Evolutionary conservation across 2,797 vertebrate genomes (phyloP), one percentile per base, ranked within the genome.

Genomic region (Helarctos malayanus): DNA sequence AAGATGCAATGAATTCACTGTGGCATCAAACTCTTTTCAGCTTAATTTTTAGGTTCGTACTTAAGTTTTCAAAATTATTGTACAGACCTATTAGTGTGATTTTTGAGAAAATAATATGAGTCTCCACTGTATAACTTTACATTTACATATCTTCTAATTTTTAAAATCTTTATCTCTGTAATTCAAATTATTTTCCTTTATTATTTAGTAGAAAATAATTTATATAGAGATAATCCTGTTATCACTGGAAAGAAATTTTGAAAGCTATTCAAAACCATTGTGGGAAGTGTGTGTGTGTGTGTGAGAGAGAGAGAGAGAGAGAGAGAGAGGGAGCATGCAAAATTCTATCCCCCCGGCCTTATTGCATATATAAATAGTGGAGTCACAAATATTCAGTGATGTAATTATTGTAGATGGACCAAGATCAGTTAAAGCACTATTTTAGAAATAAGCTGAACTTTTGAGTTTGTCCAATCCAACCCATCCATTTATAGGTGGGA

Each of bases 1-100:
- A 97, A 97, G 69, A 97, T 41, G 54, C 68, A 86, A n/a, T 94
- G 59, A 95, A 98, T 98, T 94, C 86, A 95, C 2, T 38, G 59
- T 89, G 89, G 61, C 97, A 97, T 96, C 91, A 96, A 75, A 25
- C 83, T 63, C 3, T 96, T 98, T 95, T 95, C 41, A 14, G 12
- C 92, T 97, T 97, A 97, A 75, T 96, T 93, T 47, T 47, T 32
- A 97, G 84, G 54, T 88, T 76, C 54, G 84, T 97, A 93, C 69
- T 19, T 97, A 98, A 98, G 81, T 88, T 57, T 61, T 75, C 11
- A 78, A 94, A 95, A 29, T 75, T 45, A 91, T 65, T 75, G 25
- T 83, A 83, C 0, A 0, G 68, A 91, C 45, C 7, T 76, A 47
- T 54, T 79, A 11, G 14, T 82, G 23, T 56, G 63, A 23, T 80